These are phyloP conservation scores for Galeopsomyia nigrocyanea DNA, from an alignment of 2,888 invertebrate genomes.

Conservation along the genomic window DNA sequence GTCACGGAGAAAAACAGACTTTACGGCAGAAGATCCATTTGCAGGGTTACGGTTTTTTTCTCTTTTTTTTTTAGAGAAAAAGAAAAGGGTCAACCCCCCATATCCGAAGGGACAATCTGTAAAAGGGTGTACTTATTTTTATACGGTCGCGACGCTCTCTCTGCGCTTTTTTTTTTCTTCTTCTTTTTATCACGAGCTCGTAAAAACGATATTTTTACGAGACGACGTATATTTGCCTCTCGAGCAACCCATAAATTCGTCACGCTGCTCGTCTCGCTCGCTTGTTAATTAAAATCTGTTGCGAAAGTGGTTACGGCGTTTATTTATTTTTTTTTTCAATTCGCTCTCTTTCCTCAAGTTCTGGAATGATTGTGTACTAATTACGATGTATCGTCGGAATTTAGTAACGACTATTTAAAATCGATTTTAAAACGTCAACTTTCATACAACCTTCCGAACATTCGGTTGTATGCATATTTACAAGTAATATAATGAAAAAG, in stretches of 20 bases:
- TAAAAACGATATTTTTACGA: conserved; percentile 37
- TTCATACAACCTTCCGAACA: too few species aligned
- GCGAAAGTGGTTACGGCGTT: not conserved
- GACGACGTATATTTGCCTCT: not conserved
- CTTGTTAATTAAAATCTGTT: conserved; percentile 27
- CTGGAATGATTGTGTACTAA: conserved; percentile 35
- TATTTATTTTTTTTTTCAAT: not conserved
- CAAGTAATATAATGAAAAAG: too few species aligned
- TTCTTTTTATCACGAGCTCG: conserved; percentile 32
- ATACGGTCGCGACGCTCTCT: conserved; percentile 22
- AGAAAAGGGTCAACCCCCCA: not conserved
- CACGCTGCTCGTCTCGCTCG: not conserved
- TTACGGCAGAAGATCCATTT: not conserved
- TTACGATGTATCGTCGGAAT: too few species aligned
- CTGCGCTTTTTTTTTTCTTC: conserved; percentile 5
- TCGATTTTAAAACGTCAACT: too few species aligned
- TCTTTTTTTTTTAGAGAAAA: conserved; percentile 18
- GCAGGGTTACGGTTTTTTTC: not conserved
- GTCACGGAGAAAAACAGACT: not conserved
- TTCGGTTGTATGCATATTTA: too few species aligned
- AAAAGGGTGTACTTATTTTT: conserved; percentile 19
- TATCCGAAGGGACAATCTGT: conserved; percentile 25
- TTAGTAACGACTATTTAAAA: not conserved
- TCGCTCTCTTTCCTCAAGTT: not conserved
- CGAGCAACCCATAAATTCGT: conserved; percentile 15